Evolutionary conservation across 2,888 invertebrate species (phyloP).

Genomic region (Archips xylosteana): DNA sequence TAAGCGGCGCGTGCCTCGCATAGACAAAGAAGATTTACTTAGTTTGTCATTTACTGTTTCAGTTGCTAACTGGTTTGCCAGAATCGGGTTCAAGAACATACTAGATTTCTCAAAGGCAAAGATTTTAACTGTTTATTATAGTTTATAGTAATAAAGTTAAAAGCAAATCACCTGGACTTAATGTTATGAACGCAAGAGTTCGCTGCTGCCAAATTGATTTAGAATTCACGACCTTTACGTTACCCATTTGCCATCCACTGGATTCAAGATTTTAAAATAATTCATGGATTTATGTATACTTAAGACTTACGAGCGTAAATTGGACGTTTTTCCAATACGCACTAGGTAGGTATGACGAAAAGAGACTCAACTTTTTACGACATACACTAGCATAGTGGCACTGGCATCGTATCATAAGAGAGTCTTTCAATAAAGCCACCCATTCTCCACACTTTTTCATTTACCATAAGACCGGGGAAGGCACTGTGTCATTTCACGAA

Average conservation of each 20-base stretch:
- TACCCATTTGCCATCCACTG: background rate
- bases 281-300: too few relatives aligned
- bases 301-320: background rate
- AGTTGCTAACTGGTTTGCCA: constrained; percentile 1
- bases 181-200: too few relatives aligned
- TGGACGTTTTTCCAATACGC: background rate
- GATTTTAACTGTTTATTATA: background rate
- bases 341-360: background rate
- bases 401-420: constrained; percentile 22
- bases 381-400: constrained; percentile 14
- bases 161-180: too few relatives aligned
- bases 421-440: constrained; percentile 29
- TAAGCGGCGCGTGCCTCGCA: constrained; percentile 55
- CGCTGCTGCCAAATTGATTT: too few relatives aligned
- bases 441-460: constrained; percentile 38
- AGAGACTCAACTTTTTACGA: background rate
- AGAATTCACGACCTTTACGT: too few relatives aligned
- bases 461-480: constrained; percentile 37
- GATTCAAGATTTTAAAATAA: too few relatives aligned
- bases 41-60: constrained; percentile 45
- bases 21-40: constrained; percentile 56
- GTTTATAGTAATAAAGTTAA: too few relatives aligned
- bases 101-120: background rate
- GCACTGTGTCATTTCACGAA: constrained; percentile 40
- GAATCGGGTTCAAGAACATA: background rate